Conservation (phyloP, 2,797 vertebrate genomes). For the Furcifer pardalis region DNA sequence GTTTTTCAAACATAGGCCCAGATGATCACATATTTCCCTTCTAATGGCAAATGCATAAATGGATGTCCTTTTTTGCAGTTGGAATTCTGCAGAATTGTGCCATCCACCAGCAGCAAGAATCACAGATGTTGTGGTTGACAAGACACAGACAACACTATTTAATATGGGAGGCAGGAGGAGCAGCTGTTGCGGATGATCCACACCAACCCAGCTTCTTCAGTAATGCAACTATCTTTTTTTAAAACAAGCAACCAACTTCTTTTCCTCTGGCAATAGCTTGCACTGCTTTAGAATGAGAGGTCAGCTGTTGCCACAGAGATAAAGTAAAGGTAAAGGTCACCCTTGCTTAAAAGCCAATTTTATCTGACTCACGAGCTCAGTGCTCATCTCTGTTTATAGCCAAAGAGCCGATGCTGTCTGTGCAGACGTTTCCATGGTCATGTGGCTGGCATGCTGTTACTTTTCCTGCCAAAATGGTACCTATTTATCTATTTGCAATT, state of each 20-base stretch:
- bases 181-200: not conserved
- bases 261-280: not conserved
- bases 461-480: too few species aligned
- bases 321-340: too few species aligned
- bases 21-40: not conserved
- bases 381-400: too few species aligned
- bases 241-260: not conserved
- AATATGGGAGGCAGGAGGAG: not conserved
- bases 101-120: not conserved
- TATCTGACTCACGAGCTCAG: too few species aligned
- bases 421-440: too few species aligned
- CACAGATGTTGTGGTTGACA: not conserved
- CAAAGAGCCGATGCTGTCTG: too few species aligned
- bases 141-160: not conserved
- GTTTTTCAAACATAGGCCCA: not conserved
- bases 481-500: too few species aligned
- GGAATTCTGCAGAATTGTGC: not conserved
- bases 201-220: not conserved
- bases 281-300: not conserved
- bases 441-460: too few species aligned
- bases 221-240: not conserved
- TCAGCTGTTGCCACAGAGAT: slow-evolving; percentile 7
- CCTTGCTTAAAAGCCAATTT: too few species aligned
- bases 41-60: not conserved
- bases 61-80: not conserved